Conservation (phyloP, 1,140 invertebrate genomes). For the Centruroides sculpturatus region DNA sequence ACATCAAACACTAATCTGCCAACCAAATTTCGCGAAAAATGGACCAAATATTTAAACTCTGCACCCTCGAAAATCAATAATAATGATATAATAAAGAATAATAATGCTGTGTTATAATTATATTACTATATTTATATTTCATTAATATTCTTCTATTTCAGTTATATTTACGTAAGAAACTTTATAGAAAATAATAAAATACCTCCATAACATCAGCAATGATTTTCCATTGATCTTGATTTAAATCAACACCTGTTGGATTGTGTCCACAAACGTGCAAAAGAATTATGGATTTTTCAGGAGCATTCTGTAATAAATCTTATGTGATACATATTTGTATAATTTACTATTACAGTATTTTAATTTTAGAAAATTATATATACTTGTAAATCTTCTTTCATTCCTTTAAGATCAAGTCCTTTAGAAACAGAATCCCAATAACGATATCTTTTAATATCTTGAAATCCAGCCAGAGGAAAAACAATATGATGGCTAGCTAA, state of each 20-base stretch:
- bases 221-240: constrained; percentile 63
- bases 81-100: too few species aligned
- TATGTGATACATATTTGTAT: background rate
- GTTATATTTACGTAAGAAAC: background rate
- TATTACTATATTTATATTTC: background rate
- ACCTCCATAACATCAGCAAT: constrained; percentile 49
- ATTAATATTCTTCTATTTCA: background rate
- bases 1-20: too few species aligned
- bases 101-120: too few species aligned
- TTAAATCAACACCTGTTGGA: constrained; percentile 85
- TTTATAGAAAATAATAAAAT: background rate
- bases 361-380: background rate
- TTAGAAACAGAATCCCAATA: constrained; percentile 76
- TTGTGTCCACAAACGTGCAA: constrained; percentile 96
- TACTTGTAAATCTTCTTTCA: constrained; percentile 50
- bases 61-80: too few species aligned
- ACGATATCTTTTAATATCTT: constrained; percentile 58
- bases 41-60: too few species aligned
- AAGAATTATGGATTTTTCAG: constrained; percentile 73
- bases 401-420: constrained; percentile 66
- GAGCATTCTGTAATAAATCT: constrained; percentile 38
- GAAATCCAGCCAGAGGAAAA: constrained; percentile 52
- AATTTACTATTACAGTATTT: background rate
- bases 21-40: too few species aligned
- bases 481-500: too few species aligned